phyloP scores from a whole-genome alignment of 2,113 vertebrate genomes.

The Alligator mississippiensis region DNA sequence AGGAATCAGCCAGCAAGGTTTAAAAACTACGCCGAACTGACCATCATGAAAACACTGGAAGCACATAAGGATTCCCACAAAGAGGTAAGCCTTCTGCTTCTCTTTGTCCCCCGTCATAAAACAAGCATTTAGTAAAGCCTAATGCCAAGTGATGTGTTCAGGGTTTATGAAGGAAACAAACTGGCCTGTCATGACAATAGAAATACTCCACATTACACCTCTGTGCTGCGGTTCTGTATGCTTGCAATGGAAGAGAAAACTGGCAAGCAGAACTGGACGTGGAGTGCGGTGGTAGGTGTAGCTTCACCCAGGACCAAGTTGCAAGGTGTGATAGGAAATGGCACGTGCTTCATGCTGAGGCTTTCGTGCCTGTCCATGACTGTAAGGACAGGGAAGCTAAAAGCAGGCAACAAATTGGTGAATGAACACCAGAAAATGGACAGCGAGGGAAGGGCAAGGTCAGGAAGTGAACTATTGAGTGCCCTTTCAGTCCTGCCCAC shows the following conservation, averaged over 20 bases:
- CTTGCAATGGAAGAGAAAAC: not conserved
- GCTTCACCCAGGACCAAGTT: too few relatives aligned
- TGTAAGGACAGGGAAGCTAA: not conserved
- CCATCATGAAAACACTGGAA: slow-evolving; percentile 99
- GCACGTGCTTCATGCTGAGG: too few relatives aligned
- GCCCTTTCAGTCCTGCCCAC: not conserved
- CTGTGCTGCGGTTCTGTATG: too few relatives aligned
- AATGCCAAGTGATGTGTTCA: not conserved
- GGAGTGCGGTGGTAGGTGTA: not conserved
- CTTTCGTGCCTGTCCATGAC: not conserved
- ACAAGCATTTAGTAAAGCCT: not conserved
- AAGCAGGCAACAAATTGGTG: not conserved
- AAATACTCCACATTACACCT: not conserved
- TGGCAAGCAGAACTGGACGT: not conserved
- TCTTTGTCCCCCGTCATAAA: not conserved
- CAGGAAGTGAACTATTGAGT: not conserved
- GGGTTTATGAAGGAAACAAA: not conserved
- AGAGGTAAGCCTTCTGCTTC: slow-evolving; percentile 83
- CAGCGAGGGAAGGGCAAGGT: not conserved
- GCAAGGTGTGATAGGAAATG: too few relatives aligned
- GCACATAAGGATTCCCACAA: slow-evolving; percentile 99
- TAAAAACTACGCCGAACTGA: slow-evolving; percentile 97
- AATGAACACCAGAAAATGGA: not conserved
- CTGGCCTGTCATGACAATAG: not conserved
- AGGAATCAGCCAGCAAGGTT: slow-evolving; percentile 96